Conservation (phyloP, 2,113 vertebrate genomes). For the Melierax canorus region DNA sequence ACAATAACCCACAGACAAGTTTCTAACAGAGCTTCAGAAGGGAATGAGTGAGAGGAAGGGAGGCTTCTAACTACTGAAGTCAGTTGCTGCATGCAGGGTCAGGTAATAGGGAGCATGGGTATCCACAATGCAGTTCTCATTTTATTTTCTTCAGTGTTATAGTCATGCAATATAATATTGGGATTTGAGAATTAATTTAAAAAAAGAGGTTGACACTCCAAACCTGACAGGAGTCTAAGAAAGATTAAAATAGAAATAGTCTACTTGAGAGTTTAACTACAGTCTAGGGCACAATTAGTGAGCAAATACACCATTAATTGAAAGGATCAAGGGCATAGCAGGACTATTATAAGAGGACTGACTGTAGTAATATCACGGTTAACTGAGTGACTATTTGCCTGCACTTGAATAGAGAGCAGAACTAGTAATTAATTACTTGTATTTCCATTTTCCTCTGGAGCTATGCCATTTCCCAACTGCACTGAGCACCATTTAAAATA, state of each 20-base stretch:
- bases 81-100: background rate
- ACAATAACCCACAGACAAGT: background rate
- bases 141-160: accelerated
- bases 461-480: background rate
- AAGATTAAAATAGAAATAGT: background rate
- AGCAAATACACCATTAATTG: background rate
- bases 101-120: accelerated
- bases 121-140: background rate
- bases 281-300: background rate
- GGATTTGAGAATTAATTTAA: background rate
- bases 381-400: background rate
- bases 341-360: background rate
- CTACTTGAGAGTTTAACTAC: background rate
- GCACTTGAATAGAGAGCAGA: background rate
- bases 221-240: background rate
- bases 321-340: background rate
- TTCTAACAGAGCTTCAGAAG: background rate
- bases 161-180: accelerated
- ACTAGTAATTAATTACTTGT: background rate
- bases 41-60: accelerated
- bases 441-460: background rate
- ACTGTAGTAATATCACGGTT: background rate
- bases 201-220: background rate
- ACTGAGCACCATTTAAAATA: background rate
- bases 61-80: background rate